Percentiles rank a stretch among this genome's conserved stretches.
Evolutionary conservation across 2,113 vertebrate genomes (phyloP).

Genomic region (Ophthalmolycus amberensis): DNA sequence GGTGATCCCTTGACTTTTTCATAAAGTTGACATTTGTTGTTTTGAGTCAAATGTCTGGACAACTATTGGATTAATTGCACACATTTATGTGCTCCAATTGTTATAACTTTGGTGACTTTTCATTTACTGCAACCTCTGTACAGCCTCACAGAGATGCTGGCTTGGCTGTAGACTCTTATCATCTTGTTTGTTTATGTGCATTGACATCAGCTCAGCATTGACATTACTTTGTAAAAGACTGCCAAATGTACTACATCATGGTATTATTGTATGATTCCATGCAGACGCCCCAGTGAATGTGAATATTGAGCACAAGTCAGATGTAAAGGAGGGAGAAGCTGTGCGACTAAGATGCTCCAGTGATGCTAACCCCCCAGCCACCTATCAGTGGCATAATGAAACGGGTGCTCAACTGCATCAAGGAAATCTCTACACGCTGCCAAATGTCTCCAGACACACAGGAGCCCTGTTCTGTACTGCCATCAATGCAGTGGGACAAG

Average conservation of each 20-base stretch:
- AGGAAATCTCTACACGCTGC: constrained; percentile 28
- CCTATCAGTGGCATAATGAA: constrained; percentile 64
- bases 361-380: constrained; percentile 67
- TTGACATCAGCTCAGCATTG: not conserved
- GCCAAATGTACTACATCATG: not conserved
- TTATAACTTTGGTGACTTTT: not conserved
- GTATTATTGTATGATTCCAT: constrained; percentile 1
- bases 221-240: not conserved
- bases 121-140: no score
- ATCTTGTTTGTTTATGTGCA: not conserved
- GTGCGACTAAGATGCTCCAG: constrained; percentile 68
- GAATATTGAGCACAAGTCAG: constrained; percentile 23
- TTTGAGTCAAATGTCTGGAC: not conserved
- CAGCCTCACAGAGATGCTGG: not conserved
- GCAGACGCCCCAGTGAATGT: constrained; percentile 74
- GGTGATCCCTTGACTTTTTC: not conserved
- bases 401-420: constrained; percentile 27
- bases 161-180: not conserved
- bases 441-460: constrained; percentile 66
- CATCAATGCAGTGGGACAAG: constrained; percentile 56
- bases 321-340: constrained; percentile 66
- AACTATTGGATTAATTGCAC: not conserved
- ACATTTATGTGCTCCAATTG: not conserved
- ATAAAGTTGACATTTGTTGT: not conserved
- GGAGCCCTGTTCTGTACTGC: constrained; percentile 70